Percentiles rank a stretch among this genome's conserved stretches.
These are phyloP conservation scores for Pachymerium ferrugineum DNA, from an alignment of 2,888 invertebrate genomes.

Conservation along the genomic window DNA sequence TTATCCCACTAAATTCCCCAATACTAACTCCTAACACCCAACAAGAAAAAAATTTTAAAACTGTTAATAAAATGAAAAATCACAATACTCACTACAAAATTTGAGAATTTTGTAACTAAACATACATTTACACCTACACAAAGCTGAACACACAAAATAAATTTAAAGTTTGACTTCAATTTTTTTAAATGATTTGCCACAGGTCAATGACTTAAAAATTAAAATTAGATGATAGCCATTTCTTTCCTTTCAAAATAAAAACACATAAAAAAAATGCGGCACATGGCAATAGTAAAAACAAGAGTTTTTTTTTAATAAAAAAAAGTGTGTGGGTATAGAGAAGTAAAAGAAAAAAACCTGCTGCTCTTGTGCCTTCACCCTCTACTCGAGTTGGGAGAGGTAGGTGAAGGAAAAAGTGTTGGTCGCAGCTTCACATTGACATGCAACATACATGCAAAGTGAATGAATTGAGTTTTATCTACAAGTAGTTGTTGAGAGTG, in stretches of 20 bases:
- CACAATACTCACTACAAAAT: too few species aligned
- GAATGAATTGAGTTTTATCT: neutral
- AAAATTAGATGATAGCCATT: neutral
- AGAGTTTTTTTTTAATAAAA: neutral
- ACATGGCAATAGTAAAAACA: neutral
- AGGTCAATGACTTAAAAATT: neutral
- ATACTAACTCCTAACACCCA: too few species aligned
- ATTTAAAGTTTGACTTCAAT: too few species aligned
- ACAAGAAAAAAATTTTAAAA: too few species aligned
- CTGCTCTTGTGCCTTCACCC: neutral
- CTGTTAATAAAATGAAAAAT: too few species aligned
- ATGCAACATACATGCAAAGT: neutral
- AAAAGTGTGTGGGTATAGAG: neutral
- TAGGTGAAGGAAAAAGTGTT: neutral
- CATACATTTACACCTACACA: too few species aligned
- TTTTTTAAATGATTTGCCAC: too few species aligned
- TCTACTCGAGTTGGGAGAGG: neutral
- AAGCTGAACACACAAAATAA: too few species aligned
- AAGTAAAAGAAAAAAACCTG: neutral
- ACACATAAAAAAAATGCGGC: neutral
- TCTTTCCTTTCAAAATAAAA: neutral
- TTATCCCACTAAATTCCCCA: too few species aligned
- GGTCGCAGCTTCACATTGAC: neutral
- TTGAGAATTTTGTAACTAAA: too few species aligned
- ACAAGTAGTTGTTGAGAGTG: neutral